Base-by-base conservation (phyloP, 2,888 invertebrate genomes). In the Nymphalis c-album region DNA sequence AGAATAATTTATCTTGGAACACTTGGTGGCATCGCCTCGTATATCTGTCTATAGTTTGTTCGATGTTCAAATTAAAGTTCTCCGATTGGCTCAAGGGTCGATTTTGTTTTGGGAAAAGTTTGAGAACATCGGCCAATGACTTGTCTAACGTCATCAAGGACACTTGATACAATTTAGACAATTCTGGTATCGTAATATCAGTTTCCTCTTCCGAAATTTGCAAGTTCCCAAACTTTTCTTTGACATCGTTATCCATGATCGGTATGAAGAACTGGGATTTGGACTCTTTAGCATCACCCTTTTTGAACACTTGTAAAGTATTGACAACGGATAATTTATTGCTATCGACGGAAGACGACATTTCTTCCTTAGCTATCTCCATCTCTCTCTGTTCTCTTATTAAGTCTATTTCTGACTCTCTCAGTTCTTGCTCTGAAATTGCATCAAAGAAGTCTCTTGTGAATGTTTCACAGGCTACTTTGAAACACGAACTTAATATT, bases 261-360 rank as follows among this genome's bases (percentile, higher is more conserved):
- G 93, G 88, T 64, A 93, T 90, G 63, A 92, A 93, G 74, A 93
- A 93, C 67, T 92, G 91, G 0, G 92, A 92, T 79, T 91, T 92
- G 0, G 92, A 90, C 73, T 91, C 91, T 60, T 85, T 90, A 4
- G 80, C 88, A 35, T 91, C 91, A 60, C 83, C 86, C 64, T 86
- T 91, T 62, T 88, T 92, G 70, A 92, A 92, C 0, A 91, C 91
- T 17, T 91, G 89, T 4, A 92, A 63, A 0, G 87, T 84, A 60
- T 91, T 91, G 0, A 82, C 86, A 0, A 91, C 85, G 46, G 88
- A 91, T 1, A 92, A 47, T 73, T 90, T 92, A 40, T 92, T 92
- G 51, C 87, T 91, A 69, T 92, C 92, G 8, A 90, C 80, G 0
- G 89, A 89, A 63, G 89, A 78, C 66, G 83, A 78, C 86, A 86